Evolutionary conservation across 2,113 vertebrate genomes (phyloP).

Genomic region (Dromas ardeola): DNA sequence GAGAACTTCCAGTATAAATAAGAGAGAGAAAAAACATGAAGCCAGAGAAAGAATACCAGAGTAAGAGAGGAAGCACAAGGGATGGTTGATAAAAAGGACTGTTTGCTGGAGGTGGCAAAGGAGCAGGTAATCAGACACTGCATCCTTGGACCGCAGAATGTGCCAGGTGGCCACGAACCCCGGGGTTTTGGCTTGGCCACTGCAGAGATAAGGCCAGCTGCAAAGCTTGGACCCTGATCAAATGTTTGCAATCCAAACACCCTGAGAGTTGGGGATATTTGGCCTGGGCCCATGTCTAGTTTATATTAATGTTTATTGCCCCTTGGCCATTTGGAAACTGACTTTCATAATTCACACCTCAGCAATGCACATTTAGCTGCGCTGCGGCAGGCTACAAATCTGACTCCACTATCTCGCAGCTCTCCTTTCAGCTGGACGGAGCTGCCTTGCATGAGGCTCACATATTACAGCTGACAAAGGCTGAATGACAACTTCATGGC

Average conservation of each 20-base stretch:
- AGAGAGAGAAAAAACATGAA: neutral
- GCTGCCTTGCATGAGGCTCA: neutral
- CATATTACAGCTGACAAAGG: neutral
- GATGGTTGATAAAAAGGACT: neutral
- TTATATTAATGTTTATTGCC: constrained; percentile 38
- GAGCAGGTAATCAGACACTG: neutral
- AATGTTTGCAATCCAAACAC: constrained; percentile 31
- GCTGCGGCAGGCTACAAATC: neutral
- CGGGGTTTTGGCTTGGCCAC: constrained; percentile 27
- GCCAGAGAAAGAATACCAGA: neutral
- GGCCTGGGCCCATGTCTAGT: neutral
- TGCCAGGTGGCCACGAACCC: constrained; percentile 52
- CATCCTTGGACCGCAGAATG: neutral
- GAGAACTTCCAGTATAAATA: neutral
- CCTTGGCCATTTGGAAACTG: constrained; percentile 36
- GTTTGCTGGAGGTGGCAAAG: neutral
- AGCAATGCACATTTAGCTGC: neutral
- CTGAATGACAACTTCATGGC: neutral
- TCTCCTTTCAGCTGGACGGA: neutral
- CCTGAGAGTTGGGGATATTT: neutral
- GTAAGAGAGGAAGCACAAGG: neutral
- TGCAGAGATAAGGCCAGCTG: constrained; percentile 59
- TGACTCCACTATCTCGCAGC: neutral
- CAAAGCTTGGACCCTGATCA: constrained; percentile 42
- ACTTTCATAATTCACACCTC: constrained; percentile 37